These are phyloP conservation scores for Anarrhichthys ocellatus DNA, from an alignment of 2,113 vertebrate genomes.

Conservation along the genomic window DNA sequence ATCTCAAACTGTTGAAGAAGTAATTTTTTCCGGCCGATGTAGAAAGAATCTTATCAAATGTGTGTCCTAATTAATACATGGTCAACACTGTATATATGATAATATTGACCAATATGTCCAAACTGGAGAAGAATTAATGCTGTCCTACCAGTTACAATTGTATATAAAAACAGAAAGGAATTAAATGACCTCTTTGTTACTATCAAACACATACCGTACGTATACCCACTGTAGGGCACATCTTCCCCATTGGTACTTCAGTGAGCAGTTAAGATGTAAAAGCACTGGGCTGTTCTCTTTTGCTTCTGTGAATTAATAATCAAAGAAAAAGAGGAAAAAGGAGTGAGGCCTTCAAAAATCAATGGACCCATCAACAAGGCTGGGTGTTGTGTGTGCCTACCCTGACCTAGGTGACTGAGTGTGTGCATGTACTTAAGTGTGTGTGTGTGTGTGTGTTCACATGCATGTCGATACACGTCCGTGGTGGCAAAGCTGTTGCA, in stretches of 20 bases:
- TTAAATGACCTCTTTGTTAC: neutral
- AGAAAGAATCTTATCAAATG: neutral
- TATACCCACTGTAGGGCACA: constrained; percentile 26
- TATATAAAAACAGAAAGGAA: neutral
- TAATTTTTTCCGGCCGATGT: constrained; percentile 29
- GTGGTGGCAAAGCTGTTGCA: constrained; percentile 3
- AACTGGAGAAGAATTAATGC: neutral
- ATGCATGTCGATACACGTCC: neutral
- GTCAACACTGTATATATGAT: neutral
- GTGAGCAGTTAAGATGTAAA: constrained; percentile 77
- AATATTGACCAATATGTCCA: neutral
- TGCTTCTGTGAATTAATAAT: constrained; percentile 84
- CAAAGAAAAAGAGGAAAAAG: constrained; percentile 73
- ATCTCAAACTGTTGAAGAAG: constrained; percentile 54
- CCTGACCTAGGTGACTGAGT: constrained; percentile 52
- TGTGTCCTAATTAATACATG: neutral
- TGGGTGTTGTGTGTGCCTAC: constrained; percentile 48
- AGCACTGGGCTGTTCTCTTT: constrained; percentile 75
- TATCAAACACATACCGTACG: constrained; percentile 23
- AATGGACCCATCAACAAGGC: constrained; percentile 67
- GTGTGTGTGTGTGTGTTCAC: neutral
- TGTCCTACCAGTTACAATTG: neutral
- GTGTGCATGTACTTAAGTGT: constrained; percentile 36
- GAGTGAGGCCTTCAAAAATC: constrained; percentile 77
- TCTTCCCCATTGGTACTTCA: constrained; percentile 46